Evolutionary conservation across 2,113 vertebrate species (phyloP).

Genomic region (Apeltes quadracus): DNA sequence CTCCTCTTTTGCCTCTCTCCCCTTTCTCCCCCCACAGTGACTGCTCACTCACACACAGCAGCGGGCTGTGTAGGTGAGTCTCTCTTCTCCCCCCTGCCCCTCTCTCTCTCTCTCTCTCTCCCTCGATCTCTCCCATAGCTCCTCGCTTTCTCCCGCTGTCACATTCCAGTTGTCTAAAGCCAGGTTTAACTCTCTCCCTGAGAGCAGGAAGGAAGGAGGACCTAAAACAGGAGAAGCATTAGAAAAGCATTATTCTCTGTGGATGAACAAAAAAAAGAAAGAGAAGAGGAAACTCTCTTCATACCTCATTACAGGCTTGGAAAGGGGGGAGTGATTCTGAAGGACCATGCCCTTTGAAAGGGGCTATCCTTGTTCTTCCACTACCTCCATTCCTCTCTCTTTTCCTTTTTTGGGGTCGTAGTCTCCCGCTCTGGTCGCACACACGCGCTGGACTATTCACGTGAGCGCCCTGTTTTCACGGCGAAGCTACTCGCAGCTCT

Average conservation of each 20-base stretch:
- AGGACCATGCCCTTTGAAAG: constrained; percentile 70
- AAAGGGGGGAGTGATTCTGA: constrained; percentile 57
- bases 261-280: constrained; percentile 48
- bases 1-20: constrained; percentile 52
- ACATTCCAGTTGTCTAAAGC: constrained; percentile 75
- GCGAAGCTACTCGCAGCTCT: constrained; percentile 45
- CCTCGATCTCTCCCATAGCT: constrained; percentile 38
- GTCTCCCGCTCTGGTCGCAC: constrained; percentile 46
- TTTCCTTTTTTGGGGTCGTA: constrained; percentile 61
- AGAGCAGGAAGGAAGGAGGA: constrained; percentile 46
- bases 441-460: constrained; percentile 62
- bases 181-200: constrained; percentile 65
- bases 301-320: constrained; percentile 48
- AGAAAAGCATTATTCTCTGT: constrained; percentile 28
- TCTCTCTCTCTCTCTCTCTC: constrained; percentile 30
- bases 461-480: constrained; percentile 69
- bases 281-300: constrained; percentile 49
- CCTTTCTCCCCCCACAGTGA: constrained; percentile 55
- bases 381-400: constrained; percentile 35
- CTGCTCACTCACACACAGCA: constrained; percentile 67
- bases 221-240: constrained; percentile 27
- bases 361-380: constrained; percentile 32
- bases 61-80: constrained; percentile 63
- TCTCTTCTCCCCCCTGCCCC: constrained; percentile 27
- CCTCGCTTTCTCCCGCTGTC: constrained; percentile 70